Evolutionary conservation across 1,140 invertebrate species (phyloP).

Genomic region (Polyergus mexicanus): DNA sequence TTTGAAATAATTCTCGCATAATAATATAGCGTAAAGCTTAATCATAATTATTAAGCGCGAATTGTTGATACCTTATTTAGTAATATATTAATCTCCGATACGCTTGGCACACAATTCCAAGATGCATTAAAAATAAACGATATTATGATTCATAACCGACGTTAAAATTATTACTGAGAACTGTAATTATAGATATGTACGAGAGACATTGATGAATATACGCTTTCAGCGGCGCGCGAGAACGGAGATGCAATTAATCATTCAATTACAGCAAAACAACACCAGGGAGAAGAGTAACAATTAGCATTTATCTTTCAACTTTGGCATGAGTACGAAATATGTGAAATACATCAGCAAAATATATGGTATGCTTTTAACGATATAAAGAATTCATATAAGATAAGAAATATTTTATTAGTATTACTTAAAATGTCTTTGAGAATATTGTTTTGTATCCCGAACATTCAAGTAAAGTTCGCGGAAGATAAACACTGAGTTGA

Average conservation of each 20-base stretch:
- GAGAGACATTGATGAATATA: constrained; percentile 71
- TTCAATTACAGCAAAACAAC: constrained; percentile 51
- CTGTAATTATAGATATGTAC: constrained; percentile 58
- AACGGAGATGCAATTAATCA: constrained; percentile 56
- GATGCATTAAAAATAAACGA: constrained; percentile 19
- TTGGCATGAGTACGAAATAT: constrained; percentile 17
- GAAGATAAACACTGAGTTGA: constrained; percentile 67
- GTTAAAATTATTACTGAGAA: constrained; percentile 52
- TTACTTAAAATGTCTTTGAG: constrained; percentile 6
- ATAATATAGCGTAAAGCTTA: not conserved
- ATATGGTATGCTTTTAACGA: not conserved
- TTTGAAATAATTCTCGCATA: constrained; percentile 11
- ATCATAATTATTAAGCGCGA: not conserved
- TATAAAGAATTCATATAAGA: not conserved
- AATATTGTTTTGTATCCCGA: constrained; percentile 4
- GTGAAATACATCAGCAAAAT: constrained; percentile 8
- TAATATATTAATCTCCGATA: constrained; percentile 6
- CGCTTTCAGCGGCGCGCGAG: constrained; percentile 38
- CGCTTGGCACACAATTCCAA: constrained; percentile 54
- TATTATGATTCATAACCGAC: constrained; percentile 21
- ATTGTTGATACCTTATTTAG: constrained; percentile 23
- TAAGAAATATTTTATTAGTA: not conserved
- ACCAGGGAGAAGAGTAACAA: constrained; percentile 17
- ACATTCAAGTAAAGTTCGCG: constrained; percentile 8
- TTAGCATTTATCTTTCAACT: constrained; percentile 53